phyloP scores from a whole-genome alignment of 2,888 invertebrate species.

The Ennomos fuscantarius region DNA sequence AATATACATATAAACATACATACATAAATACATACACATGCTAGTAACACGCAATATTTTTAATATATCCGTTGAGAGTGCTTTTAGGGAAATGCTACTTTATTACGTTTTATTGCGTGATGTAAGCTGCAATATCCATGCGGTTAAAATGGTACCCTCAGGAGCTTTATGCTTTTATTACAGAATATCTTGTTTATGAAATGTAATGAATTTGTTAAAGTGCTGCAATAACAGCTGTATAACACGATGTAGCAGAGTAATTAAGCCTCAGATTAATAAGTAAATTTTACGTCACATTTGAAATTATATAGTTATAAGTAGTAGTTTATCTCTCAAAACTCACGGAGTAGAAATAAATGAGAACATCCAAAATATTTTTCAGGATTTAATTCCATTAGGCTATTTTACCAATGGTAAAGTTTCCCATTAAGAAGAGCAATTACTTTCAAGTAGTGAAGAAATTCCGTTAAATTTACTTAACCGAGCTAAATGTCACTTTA shows the following conservation, averaged over 20 bases:
- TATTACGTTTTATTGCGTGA: constrained; percentile 7
- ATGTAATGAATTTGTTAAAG: neutral
- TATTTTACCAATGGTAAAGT: constrained; percentile 13
- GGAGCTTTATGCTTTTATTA: neutral
- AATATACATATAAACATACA: no score
- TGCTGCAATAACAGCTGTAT: neutral
- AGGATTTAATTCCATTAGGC: neutral
- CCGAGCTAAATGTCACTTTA: constrained; percentile 29
- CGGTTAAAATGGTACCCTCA: no score
- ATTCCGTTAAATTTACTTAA: constrained; percentile 21
- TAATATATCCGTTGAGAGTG: constrained; percentile 8
- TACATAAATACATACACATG: no score
- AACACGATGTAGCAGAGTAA: neutral
- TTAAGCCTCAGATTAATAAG: neutral
- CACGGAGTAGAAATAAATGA: no score
- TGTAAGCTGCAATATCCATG: neutral
- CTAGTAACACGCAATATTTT: neutral
- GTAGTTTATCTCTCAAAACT: no score
- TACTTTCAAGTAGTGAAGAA: constrained; percentile 21
- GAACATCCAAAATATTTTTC: no score
- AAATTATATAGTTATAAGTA: no score
- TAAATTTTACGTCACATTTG: no score
- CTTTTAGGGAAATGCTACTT: constrained; percentile 17
- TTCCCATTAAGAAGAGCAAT: constrained; percentile 17
- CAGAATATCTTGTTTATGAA: neutral